Percentiles rank a stretch among this genome's conserved stretches.
Conservation (phyloP, 1,140 invertebrate species). For the Zaprionus taronus region DNA sequence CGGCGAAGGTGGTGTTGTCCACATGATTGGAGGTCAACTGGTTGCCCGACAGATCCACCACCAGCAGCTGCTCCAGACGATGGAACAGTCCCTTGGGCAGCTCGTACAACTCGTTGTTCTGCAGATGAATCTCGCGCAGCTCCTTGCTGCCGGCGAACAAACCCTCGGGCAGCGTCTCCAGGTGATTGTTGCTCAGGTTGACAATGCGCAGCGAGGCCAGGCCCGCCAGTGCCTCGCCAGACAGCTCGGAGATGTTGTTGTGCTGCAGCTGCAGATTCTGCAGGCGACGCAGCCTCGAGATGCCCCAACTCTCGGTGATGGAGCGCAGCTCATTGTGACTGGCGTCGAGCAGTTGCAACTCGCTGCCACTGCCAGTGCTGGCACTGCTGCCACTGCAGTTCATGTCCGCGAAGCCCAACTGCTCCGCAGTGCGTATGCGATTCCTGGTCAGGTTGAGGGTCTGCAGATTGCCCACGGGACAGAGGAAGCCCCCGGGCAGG, state of each 20-base stretch:
- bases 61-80: constrained; percentile 91
- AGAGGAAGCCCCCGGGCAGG: constrained; percentile 90
- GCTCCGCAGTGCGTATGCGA: constrained; percentile 89
- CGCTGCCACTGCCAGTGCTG: constrained; percentile 84
- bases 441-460: constrained; percentile 93
- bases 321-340: constrained; percentile 91
- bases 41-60: constrained; percentile 95
- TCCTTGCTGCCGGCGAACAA: constrained; percentile 91
- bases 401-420: constrained; percentile 88
- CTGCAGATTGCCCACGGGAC: constrained; percentile 91
- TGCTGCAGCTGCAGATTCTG: constrained; percentile 91
- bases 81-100: constrained; percentile 93
- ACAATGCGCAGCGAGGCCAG: constrained; percentile 90
- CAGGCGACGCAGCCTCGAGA: constrained; percentile 89
- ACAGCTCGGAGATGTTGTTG: constrained; percentile 93
- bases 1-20: constrained; percentile 92
- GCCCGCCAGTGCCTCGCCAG: constrained; percentile 90
- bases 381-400: constrained; percentile 85
- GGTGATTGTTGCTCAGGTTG: constrained; percentile 93
- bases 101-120: constrained; percentile 92
- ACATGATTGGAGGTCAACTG: constrained; percentile 92
- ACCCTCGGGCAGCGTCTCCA: constrained; percentile 90
- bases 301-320: constrained; percentile 89
- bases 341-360: constrained; percentile 90
- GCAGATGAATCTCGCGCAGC: constrained; percentile 92